Conservation (phyloP, 2,113 vertebrate genomes). For the Saccopteryx leptura region DNA sequence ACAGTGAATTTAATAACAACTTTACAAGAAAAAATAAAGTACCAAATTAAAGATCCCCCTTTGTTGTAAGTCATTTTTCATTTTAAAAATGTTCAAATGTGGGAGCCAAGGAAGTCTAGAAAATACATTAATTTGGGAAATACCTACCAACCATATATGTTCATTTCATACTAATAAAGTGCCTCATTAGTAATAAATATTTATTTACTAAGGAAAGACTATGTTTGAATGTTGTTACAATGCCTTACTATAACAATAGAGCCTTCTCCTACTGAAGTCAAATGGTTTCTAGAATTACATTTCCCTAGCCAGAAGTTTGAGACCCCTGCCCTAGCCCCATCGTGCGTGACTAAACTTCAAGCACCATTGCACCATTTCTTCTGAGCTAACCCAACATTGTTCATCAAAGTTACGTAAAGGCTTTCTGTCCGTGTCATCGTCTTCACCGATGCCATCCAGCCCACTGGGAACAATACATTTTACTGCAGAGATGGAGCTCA, state of each 20-base stretch:
- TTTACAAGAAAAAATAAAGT: background rate
- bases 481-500: background rate
- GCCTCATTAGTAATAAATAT: background rate
- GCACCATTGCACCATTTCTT: rapidly evolving
- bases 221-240: background rate
- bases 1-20: background rate
- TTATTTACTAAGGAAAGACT: background rate
- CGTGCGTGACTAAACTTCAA: background rate
- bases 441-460: background rate
- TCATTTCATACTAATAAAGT: background rate
- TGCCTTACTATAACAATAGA: background rate
- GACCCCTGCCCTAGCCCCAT: background rate
- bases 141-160: background rate
- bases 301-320: background rate
- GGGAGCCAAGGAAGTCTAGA: background rate
- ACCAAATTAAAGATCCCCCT: background rate
- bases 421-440: background rate
- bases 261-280: background rate
- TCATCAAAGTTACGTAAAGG: background rate
- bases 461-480: background rate
- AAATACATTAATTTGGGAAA: background rate
- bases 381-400: background rate
- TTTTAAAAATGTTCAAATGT: background rate
- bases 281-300: background rate
- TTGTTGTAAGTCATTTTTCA: background rate